Evolutionary conservation across 2,113 vertebrate genomes (phyloP).

Genomic region (Cinclus mexicanus): DNA sequence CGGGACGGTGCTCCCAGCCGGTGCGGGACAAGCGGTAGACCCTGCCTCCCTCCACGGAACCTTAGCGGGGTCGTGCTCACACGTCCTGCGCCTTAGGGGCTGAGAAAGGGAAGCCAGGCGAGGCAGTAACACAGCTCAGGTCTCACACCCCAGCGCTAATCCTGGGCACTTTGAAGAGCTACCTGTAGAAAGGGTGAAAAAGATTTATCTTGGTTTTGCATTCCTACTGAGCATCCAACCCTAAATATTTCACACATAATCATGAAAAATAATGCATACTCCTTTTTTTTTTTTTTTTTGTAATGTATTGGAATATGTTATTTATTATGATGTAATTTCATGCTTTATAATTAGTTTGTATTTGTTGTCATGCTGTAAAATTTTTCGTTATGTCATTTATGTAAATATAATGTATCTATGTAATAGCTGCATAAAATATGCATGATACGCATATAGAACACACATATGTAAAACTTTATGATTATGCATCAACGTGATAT

Average conservation of each 20-base stretch:
- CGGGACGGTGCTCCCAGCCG: background rate
- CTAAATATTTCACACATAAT: background rate
- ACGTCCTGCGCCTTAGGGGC: accelerated
- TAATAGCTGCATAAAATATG: background rate
- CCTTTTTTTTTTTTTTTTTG: background rate
- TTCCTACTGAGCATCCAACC: background rate
- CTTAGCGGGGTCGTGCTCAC: accelerated
- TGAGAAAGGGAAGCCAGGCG: accelerated
- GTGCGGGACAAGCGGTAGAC: background rate
- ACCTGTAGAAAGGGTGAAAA: background rate
- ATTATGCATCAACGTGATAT: background rate
- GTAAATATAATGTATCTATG: background rate
- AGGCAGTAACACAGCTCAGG: accelerated
- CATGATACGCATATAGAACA: accelerated
- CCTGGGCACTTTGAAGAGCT: background rate
- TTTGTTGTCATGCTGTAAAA: accelerated
- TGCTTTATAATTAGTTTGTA: accelerated
- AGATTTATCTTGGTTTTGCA: background rate
- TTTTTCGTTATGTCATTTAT: background rate
- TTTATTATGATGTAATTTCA: background rate
- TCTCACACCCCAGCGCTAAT: accelerated
- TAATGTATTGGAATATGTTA: accelerated
- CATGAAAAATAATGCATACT: background rate
- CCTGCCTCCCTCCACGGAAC: no score
- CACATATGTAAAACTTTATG: accelerated